Evolutionary conservation across 2,888 invertebrate genomes (phyloP), one percentile per base, ranked within the genome.

Genomic region (Metellina segmentata): DNA sequence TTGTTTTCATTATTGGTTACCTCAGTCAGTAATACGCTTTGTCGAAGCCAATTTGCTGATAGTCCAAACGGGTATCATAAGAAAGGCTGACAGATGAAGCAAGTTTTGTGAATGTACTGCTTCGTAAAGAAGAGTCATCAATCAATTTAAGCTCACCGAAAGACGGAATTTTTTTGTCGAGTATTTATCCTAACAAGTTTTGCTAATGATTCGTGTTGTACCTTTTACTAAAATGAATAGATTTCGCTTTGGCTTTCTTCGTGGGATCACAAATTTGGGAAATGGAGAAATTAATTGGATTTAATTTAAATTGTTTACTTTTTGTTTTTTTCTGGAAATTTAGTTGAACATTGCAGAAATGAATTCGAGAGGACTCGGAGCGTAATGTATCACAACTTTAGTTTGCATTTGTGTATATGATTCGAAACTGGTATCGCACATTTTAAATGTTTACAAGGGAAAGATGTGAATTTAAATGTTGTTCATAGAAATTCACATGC

Each of bases 51-150:
- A 85, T 85, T 85, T 75, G 85, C 74, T 53, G 53, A 19, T 53
- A 13, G 11, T 52, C 70, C 16, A 79, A n/a, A 79, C 53, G 52
- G 79, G 20, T 71, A 87, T 79, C 79, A 79, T 48, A 71, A 87
- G 79, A 20, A 72, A 71, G n/a, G 52, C 9, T 79, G 87, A 79
- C 87, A 87, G 79, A 87, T 52, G 78, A 70, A 70, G 53, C 52
- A 87, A 79, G 87, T 79, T 87, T 79, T 79, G 78, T 79, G 87
- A 79, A 87, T 79, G 79, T 72, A 61, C 75, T 72, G 71, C 13
- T 51, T 34, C 34, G 79, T 34, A 61, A 75, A 13, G 74, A 13
- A 61, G 7, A 9, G 9, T 49, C 87, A 87, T 87, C 87, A 70
- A 87, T 87, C 87, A 87, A 72, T 70, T 79, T 87, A 85, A 85